phyloP scores from a whole-genome alignment of 2,888 invertebrate genomes.

The Mesorhabditis belari region DNA sequence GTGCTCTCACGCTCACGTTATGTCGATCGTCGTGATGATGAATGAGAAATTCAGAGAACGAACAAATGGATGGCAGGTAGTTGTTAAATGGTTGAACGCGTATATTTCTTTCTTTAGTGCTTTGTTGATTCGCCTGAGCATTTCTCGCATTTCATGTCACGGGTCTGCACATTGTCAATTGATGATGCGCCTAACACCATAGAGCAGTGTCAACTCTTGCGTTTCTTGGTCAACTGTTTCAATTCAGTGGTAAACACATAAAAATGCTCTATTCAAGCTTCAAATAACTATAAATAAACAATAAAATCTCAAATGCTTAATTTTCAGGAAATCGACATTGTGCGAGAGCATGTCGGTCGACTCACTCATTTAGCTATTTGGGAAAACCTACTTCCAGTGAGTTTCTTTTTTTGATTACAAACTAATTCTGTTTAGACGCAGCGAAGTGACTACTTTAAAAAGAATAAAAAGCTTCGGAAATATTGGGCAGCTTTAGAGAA shows the following conservation, averaged over 20 bases:
- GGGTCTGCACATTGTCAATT: slow-evolving; percentile 62
- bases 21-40: slow-evolving; percentile 87
- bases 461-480: slow-evolving; percentile 60
- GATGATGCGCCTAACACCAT: slow-evolving; percentile 55
- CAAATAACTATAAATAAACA: too few species aligned
- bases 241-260: slow-evolving; percentile 78
- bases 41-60: slow-evolving; percentile 97
- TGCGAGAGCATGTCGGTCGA: slow-evolving; percentile 81
- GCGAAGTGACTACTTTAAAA: slow-evolving; percentile 76
- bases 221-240: slow-evolving; percentile 91
- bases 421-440: slow-evolving; percentile 53
- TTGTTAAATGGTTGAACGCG: slow-evolving; percentile 24
- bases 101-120: slow-evolving; percentile 21
- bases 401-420: not conserved
- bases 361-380: slow-evolving; percentile 89
- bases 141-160: slow-evolving; percentile 55
- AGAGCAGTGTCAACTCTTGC: slow-evolving; percentile 79
- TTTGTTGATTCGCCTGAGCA: slow-evolving; percentile 39
- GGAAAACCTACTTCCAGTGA: slow-evolving; percentile 70
- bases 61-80: slow-evolving; percentile 81
- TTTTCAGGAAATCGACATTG: slow-evolving; percentile 74
- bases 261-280: too few species aligned
- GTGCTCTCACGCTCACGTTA: slow-evolving; percentile 64
- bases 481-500: slow-evolving; percentile 15
- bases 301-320: too few species aligned